Percentiles rank a stretch among this genome's conserved stretches.
Evolutionary conservation across 2,888 invertebrate genomes (phyloP).

Genomic region (Cylindroiulus punctatus): DNA sequence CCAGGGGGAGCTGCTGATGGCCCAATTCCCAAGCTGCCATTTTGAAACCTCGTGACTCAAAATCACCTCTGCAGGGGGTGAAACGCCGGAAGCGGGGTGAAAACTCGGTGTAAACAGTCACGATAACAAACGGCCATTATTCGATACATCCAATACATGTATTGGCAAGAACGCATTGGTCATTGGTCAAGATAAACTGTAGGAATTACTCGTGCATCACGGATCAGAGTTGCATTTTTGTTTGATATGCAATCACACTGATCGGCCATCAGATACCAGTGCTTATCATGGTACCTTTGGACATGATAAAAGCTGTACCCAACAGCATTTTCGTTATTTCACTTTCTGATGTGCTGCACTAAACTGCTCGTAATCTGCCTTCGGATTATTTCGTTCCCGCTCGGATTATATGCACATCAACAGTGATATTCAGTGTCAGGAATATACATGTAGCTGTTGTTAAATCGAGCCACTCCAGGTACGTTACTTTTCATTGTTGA

Average conservation of each 20-base stretch:
- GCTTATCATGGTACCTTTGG: background rate
- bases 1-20: slow-evolving; percentile 36
- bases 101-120: background rate
- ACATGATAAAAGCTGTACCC: background rate
- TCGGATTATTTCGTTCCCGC: background rate
- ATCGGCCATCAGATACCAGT: too few species aligned
- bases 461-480: too few species aligned
- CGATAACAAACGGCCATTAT: background rate
- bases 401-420: too few species aligned
- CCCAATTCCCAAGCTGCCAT: slow-evolving; percentile 33
- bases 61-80: slow-evolving; percentile 2
- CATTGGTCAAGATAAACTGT: background rate
- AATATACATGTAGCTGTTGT: too few species aligned
- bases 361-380: background rate
- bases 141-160: background rate
- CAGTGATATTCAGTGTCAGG: too few species aligned
- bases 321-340: background rate
- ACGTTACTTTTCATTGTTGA: too few species aligned
- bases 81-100: background rate
- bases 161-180: background rate
- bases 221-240: background rate
- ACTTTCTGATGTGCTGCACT: background rate
- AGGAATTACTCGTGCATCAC: background rate
- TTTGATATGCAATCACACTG: background rate
- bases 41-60: background rate